Conservation (phyloP, 2,113 vertebrate species). For the Engraulis encrasicolus region DNA sequence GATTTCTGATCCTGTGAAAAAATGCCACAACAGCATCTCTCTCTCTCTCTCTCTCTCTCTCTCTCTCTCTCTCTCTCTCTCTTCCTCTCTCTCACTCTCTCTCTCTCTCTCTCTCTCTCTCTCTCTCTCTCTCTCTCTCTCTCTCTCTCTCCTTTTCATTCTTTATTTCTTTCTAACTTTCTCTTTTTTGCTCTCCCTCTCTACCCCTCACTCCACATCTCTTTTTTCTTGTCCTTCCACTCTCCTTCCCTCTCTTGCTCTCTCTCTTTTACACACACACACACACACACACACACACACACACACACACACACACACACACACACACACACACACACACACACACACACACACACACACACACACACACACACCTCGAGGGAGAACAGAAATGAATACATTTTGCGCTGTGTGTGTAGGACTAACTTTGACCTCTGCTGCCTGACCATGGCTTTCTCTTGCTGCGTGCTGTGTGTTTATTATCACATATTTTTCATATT, state of each 20-base stretch:
- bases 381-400: neutral
- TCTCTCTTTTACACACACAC: too few relatives aligned
- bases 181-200: too few relatives aligned
- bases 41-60: neutral
- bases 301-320: too few relatives aligned
- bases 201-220: too few relatives aligned
- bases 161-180: too few relatives aligned
- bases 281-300: too few relatives aligned
- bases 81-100: neutral
- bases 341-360: too few relatives aligned
- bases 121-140: neutral
- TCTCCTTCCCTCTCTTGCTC: too few relatives aligned
- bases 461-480: neutral
- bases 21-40: neutral
- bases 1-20: constrained; percentile 3
- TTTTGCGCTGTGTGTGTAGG: neutral
- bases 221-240: too few relatives aligned
- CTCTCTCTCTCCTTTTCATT: too few relatives aligned
- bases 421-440: neutral
- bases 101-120: constrained; percentile 19
- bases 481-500: neutral
- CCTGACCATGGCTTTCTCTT: neutral
- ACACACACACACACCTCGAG: neutral
- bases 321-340: too few relatives aligned
- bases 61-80: neutral